A percentile compares a stretch with the other conserved stretches of the same genome.
phyloP scores from a whole-genome alignment of 2,797 vertebrate genomes.

The Neostethus bicornis region DNA sequence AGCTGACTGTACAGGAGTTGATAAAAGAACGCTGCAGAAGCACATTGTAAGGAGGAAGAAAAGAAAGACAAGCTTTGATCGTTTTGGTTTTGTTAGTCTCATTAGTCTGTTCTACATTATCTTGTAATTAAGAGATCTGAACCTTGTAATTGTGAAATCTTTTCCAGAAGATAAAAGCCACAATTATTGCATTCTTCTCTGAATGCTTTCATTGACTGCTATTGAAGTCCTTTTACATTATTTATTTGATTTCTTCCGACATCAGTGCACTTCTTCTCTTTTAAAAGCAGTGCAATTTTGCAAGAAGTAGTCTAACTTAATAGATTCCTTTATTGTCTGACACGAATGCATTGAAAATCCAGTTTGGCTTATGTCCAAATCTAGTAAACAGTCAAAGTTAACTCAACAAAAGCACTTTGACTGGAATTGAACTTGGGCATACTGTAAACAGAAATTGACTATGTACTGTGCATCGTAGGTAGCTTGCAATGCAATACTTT shows the following conservation, averaged over 20 bases:
- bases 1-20: neutral
- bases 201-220: neutral
- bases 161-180: neutral
- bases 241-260: neutral
- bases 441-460: no score
- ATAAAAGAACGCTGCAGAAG: neutral
- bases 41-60: neutral
- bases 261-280: no score
- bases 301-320: neutral
- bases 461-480: no score
- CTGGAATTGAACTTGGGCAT: slow-evolving; percentile 1
- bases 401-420: no score
- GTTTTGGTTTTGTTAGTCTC: neutral
- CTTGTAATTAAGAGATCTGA: neutral
- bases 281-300: neutral
- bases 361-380: neutral
- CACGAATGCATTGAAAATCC: neutral
- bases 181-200: neutral
- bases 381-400: neutral
- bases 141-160: slow-evolving; percentile 1
- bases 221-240: neutral
- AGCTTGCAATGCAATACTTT: no score
- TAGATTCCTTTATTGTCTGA: neutral
- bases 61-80: neutral
- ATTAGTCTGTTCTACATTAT: neutral